A percentile compares a stretch with the other conserved stretches of the same genome.
These are phyloP conservation scores for Eristalinus sepulchralis DNA, from an alignment of 2,888 invertebrate species.

Conservation along the genomic window DNA sequence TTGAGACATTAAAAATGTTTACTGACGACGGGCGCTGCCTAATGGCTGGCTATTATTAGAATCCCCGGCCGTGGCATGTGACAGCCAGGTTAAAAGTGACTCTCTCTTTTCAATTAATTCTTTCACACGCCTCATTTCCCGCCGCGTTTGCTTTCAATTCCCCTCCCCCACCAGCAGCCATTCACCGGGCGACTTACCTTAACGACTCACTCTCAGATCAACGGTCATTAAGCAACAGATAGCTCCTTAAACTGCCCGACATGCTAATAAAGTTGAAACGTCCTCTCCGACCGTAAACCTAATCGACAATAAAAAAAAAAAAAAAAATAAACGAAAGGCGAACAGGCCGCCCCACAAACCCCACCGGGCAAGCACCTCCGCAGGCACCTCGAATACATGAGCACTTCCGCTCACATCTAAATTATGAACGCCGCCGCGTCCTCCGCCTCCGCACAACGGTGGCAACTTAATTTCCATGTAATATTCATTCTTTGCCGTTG, in stretches of 20 bases:
- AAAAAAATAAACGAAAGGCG: not conserved
- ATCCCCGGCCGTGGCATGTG: not conserved
- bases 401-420: conserved; percentile 49
- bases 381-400: not conserved
- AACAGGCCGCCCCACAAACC: too few species aligned
- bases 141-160: not conserved
- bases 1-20: not conserved
- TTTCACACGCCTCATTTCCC: not conserved
- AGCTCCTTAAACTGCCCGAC: conserved; percentile 23
- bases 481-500: conserved; percentile 54
- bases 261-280: conserved; percentile 35
- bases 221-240: conserved; percentile 13
- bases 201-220: conserved; percentile 15
- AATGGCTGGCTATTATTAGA: not conserved
- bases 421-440: conserved; percentile 54
- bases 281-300: conserved; percentile 27
- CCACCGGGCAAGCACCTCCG: not conserved
- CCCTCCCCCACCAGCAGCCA: not conserved
- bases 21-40: not conserved
- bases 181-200: not conserved
- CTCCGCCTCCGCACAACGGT: conserved; percentile 26
- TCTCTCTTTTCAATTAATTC: not conserved
- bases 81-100: not conserved
- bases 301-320: conserved; percentile 33
- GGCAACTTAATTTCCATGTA: conserved; percentile 58